Base-by-base conservation (phyloP, 1,140 invertebrate genomes). In the Choristoneura fumiferana region DNA sequence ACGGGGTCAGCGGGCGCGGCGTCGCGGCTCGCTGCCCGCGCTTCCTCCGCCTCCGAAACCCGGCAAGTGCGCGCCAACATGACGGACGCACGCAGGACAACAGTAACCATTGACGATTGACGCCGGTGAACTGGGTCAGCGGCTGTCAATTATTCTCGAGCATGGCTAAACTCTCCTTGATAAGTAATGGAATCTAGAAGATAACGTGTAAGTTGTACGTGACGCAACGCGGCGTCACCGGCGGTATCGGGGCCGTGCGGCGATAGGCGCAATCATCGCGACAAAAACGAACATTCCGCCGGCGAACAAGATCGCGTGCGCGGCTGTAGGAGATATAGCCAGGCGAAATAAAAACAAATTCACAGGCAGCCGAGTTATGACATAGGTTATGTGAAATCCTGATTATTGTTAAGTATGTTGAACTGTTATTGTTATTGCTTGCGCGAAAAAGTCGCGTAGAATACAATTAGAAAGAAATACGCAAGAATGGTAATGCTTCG, bases 1-100 rank as follows among this genome's bases (percentile, higher is more conserved):
- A 84, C 75, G 73, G 59, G 78, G 84, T 81, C 80, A 87, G 78
- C 80, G 75, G 77, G 63, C 79, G 76, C 67, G 65, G 49, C 71
- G 78, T 81, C 74, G 63, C 81, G 83, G 74, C 58, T 73, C 69
- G 78, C 63, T 74, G 73, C 18, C 60, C 57, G 37, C 43, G 18
- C 22, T 29, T 45, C 40, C 17, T 17, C 15, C 15, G 17, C 17
- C 6, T 10, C 9, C 18, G 43, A 49, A 13, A 6, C 35, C 35
- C 35, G 3, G 9, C 35, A 37, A 37, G 35, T 37, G 35, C 8
- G 22, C 22, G 22, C 22, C n/a, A n/a, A n/a, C n/a, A n/a, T n/a
- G n/a, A n/a, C n/a, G n/a, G 22, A 29, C 22, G 22, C 22, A 6
- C 2, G 22, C 37, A 39, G 10, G 37, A 39, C n/a, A 5, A 12